Evolutionary conservation across 2,113 vertebrate genomes (phyloP).

Genomic region (Sterrhoptilus dennistouni): DNA sequence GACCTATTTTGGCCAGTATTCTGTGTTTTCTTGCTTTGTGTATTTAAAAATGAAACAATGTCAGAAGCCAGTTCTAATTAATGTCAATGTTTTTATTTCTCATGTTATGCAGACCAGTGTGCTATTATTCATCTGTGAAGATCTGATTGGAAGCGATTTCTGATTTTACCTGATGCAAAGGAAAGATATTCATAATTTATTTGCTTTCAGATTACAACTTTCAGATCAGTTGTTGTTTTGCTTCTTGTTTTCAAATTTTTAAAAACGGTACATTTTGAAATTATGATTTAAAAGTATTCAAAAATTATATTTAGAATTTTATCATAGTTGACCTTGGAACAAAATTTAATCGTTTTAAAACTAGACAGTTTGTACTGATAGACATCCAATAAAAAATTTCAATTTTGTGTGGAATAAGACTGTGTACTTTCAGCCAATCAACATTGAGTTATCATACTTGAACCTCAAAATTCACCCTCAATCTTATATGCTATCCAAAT

Average conservation of each 20-base stretch:
- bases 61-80: neutral
- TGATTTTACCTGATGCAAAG: conserved; percentile 8
- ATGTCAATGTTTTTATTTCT: neutral
- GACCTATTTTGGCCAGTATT: neutral
- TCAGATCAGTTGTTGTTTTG: neutral
- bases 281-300: neutral
- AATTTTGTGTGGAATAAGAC: neutral
- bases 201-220: neutral
- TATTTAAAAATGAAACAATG: neutral
- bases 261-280: neutral
- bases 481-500: neutral
- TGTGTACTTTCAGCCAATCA: neutral
- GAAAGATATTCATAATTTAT: neutral
- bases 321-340: neutral
- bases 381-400: neutral
- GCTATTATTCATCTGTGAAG: neutral
- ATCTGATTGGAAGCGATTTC: conserved; percentile 1
- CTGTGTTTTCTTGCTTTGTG: neutral
- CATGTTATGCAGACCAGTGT: neutral
- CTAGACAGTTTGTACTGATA: neutral
- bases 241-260: neutral
- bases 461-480: conserved; percentile 34
- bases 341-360: neutral
- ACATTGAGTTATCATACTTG: neutral
- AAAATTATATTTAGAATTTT: neutral